Evolutionary conservation across 2,113 vertebrate species (phyloP).

Genomic region (Dendropsophus ebraccatus): DNA sequence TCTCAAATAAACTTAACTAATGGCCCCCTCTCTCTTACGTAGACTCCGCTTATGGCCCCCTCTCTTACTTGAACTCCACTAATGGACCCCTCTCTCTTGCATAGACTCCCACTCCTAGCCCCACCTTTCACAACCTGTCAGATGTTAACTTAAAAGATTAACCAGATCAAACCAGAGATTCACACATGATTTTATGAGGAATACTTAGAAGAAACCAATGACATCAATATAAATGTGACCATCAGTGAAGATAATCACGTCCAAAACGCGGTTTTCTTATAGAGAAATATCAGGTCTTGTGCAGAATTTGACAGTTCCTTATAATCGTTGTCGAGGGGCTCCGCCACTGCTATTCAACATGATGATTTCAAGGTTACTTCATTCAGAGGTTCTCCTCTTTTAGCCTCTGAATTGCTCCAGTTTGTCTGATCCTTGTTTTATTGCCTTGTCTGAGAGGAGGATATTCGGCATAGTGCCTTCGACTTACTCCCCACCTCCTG

Average conservation of each 20-base stretch:
- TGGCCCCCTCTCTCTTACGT: no score
- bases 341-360: neutral
- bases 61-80: no score
- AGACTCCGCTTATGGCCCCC: no score
- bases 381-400: constrained; percentile 56
- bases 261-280: neutral
- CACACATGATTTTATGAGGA: neutral
- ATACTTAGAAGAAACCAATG: neutral
- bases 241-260: neutral
- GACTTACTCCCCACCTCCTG: constrained; percentile 54
- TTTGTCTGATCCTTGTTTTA: constrained; percentile 61
- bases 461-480: constrained; percentile 49
- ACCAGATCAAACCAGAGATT: no score
- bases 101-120: no score
- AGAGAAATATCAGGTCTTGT: neutral
- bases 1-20: no score
- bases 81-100: no score
- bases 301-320: constrained; percentile 8
- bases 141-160: no score
- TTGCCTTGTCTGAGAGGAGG: constrained; percentile 58
- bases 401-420: constrained; percentile 59
- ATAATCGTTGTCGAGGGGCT: constrained; percentile 1
- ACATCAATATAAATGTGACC: neutral
- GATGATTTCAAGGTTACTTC: constrained; percentile 56
- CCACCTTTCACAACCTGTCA: no score